Evolutionary conservation across 2,797 vertebrate species (phyloP).

Genomic region (Urophycis tenuis): DNA sequence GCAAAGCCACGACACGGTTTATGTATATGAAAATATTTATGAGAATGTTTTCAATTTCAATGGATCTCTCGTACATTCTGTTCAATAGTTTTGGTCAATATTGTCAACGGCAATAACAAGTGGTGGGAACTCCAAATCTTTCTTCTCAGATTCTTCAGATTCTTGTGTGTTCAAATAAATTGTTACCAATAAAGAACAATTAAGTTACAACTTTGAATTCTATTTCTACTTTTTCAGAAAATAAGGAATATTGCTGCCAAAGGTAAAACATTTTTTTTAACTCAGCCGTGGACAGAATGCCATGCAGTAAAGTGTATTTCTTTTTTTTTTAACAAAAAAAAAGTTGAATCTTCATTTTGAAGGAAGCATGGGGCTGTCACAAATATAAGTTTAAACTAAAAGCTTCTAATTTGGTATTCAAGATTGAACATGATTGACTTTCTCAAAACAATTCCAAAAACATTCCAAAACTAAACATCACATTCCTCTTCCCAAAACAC

Average conservation of each 20-base stretch:
- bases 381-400: too few species aligned
- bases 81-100: too few species aligned
- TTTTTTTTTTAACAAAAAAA: not conserved
- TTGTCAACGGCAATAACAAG: not conserved
- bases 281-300: not conserved
- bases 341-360: not conserved
- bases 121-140: not conserved
- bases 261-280: not conserved
- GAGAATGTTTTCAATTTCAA: slow-evolving; percentile 55
- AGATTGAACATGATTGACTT: not conserved
- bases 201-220: not conserved
- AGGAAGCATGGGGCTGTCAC: not conserved
- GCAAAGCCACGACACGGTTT: not conserved
- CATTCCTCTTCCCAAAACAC: not conserved
- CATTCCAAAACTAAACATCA: not conserved
- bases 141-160: not conserved
- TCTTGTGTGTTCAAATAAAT: not conserved
- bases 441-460: not conserved
- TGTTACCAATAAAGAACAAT: not conserved
- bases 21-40: slow-evolving; percentile 67
- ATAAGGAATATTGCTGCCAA: not conserved
- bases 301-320: not conserved
- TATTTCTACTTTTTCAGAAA: not conserved
- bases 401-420: too few species aligned
- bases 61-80: slow-evolving; percentile 51